A percentile compares a stretch with the other conserved stretches of the same genome.
Conservation (phyloP, 2,888 invertebrate species). For the Trachelus iudaicus region DNA sequence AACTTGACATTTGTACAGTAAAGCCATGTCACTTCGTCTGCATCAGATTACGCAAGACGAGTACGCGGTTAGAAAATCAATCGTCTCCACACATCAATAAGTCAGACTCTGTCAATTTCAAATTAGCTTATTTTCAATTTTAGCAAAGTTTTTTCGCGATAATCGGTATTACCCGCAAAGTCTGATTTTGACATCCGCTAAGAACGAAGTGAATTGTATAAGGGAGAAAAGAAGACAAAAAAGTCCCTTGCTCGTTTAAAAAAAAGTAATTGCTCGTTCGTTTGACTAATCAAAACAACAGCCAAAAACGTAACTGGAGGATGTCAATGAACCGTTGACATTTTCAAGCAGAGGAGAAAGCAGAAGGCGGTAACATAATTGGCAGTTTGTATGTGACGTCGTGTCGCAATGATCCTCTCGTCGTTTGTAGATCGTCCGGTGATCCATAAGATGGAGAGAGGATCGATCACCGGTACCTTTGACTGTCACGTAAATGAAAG, state of each 20-base stretch:
- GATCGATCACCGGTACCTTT: background rate
- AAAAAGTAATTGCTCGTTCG: background rate
- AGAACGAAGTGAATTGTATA: background rate
- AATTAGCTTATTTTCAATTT: background rate
- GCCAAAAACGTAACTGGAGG: constrained; percentile 22
- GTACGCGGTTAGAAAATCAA: background rate
- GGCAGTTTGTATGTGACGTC: constrained; percentile 39
- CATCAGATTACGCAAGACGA: background rate
- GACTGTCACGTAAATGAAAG: background rate
- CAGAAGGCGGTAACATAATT: constrained; percentile 57
- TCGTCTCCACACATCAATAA: background rate
- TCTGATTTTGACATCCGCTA: background rate
- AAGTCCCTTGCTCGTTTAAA: too few relatives aligned
- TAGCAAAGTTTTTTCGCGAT: background rate
- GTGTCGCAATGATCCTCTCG: constrained; percentile 36
- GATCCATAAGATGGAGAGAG: background rate
- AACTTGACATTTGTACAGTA: background rate
- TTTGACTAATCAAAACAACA: constrained; percentile 6
- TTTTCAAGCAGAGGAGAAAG: constrained; percentile 61
- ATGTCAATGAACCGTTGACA: constrained; percentile 59
- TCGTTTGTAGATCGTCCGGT: background rate
- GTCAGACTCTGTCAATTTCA: background rate
- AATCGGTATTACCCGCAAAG: background rate
- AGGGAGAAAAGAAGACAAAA: background rate
- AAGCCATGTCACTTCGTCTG: background rate